Evolutionary conservation across 2,797 vertebrate species (phyloP).

Genomic region (Oryzias sinensis): DNA sequence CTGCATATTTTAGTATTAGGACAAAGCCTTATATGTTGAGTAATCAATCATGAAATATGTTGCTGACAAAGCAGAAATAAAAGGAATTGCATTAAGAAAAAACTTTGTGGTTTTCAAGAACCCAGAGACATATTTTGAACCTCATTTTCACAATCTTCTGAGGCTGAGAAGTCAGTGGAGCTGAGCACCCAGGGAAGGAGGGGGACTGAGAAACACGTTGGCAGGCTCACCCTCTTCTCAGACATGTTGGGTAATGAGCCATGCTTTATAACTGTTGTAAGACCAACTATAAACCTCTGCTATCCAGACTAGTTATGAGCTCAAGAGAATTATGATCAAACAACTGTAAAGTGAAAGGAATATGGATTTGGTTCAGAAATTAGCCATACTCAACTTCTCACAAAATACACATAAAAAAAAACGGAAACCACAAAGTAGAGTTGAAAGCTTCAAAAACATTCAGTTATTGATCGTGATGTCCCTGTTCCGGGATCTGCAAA

Average conservation of each 20-base stretch:
- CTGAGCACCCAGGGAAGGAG: conserved; percentile 42
- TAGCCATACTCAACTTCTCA: too few species aligned
- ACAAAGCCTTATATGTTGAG: neutral
- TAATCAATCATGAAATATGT: too few species aligned
- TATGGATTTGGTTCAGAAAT: too few species aligned
- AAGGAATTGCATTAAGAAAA: too few species aligned
- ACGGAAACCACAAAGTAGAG: too few species aligned
- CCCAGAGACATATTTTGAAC: conserved; percentile 5
- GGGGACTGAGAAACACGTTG: conserved; percentile 43
- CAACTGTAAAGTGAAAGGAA: neutral
- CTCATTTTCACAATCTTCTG: conserved; percentile 18
- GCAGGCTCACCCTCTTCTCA: conserved; percentile 72
- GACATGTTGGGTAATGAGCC: conserved; percentile 78
- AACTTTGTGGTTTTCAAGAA: too few species aligned
- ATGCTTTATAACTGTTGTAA: conserved; percentile 61
- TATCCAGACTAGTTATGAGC: conserved; percentile 36
- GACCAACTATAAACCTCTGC: conserved; percentile 69
- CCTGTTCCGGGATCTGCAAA: too few species aligned
- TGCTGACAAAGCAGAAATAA: too few species aligned
- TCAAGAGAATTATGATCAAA: conserved; percentile 3
- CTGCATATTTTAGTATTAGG: conserved; percentile 4
- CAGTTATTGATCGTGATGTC: too few species aligned
- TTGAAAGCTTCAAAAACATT: too few species aligned
- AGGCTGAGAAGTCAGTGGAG: conserved; percentile 30
- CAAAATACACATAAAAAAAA: too few species aligned